Base-by-base conservation (phyloP, 1,140 invertebrate species). In the Zaprionus vittiger region DNA sequence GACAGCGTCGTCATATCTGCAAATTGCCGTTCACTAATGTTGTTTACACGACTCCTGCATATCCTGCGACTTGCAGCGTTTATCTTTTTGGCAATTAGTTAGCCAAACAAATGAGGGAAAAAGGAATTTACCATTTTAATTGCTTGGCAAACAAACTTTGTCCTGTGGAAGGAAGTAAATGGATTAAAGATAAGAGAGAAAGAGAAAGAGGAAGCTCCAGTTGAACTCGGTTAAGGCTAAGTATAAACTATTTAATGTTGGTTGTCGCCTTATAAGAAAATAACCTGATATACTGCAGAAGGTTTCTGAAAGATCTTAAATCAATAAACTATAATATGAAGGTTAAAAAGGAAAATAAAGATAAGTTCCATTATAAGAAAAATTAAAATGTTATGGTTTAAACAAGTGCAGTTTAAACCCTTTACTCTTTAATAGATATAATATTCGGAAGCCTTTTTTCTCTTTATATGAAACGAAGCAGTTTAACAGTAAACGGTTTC, bases 11-110 rank as follows among this genome's bases (percentile, higher is more conserved):
- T 44, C 68, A 72, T 76, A 77, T 72, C 74, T 49, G 57, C 57
- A 56, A 74, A 70, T 74, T 57, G 59, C 56, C 49, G 38, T 65
- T 56, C 31, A 38, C 73, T 77, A 79, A 77, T 77, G 77, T 77
- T 79, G 77, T 79, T 79, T 79, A 68, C 73, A 64, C 68, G 44
- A 59, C 54, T 71, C 61, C 60, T 64, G 31, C 34, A 15, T 61
- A n/a, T 65, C 24, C 62, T 56, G 38, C 56, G 38, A 37, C 37
- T 57, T 38, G 49, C 26, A 44, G 11, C 52, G 49, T 68, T 69
- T 69, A 52, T 12, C 24, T n/a, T 70, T 76, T 76, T 34, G 47
- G 62, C 56, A 76, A 76, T 76, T 76, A 76, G 62, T 52, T 52
- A 31, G 37, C 44, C 55, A 22, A 69, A 61, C 56, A 76, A 65